Conservation (phyloP, 2,797 vertebrate genomes). For the Hoplostethus mediterraneus region DNA sequence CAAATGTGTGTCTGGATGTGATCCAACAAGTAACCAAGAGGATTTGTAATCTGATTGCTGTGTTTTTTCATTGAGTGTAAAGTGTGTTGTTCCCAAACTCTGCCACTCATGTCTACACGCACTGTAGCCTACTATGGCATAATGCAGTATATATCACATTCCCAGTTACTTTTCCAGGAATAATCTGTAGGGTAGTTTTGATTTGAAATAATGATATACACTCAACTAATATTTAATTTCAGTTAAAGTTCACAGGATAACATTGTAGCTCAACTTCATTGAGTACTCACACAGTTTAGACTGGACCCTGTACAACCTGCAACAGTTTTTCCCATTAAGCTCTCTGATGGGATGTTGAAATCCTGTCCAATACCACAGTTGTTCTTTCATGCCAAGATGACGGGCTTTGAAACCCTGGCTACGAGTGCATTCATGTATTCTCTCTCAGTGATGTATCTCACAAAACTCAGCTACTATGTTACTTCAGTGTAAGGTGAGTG, state of each 20-base stretch:
- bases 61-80: background rate
- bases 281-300: conserved; percentile 2
- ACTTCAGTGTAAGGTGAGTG: background rate
- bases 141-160: no score
- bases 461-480: background rate
- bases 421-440: background rate
- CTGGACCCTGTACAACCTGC: conserved; percentile 6
- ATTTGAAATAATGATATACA: background rate
- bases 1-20: background rate
- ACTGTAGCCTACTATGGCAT: background rate
- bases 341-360: background rate
- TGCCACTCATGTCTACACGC: background rate
- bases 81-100: background rate
- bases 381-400: conserved; percentile 20
- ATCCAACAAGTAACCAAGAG: background rate
- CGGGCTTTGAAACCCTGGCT: conserved; percentile 7
- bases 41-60: background rate
- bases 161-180: background rate
- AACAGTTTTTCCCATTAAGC: conserved; percentile 56
- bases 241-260: background rate
- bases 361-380: conserved; percentile 16
- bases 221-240: background rate
- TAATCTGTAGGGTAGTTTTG: background rate
- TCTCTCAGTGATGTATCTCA: background rate
- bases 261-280: background rate